These are phyloP conservation scores for Trissolcus basalis DNA, from an alignment of 1,140 invertebrate genomes.

Conservation along the genomic window DNA sequence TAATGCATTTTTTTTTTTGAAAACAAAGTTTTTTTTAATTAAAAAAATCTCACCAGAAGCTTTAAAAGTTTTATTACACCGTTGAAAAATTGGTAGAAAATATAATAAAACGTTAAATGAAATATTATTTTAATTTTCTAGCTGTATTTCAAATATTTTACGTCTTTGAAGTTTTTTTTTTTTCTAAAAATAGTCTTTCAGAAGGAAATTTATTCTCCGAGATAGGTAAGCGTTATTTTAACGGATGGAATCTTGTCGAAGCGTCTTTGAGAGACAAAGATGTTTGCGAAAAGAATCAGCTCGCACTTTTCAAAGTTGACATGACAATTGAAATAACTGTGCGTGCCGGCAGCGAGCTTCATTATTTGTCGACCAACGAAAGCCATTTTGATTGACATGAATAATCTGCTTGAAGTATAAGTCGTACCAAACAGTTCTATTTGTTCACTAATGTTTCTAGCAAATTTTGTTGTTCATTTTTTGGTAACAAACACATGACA, in stretches of 20 bases:
- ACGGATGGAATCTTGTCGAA: conserved; percentile 44
- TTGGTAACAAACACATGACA: too few relatives aligned
- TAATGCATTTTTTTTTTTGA: too few relatives aligned
- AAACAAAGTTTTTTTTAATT: too few relatives aligned
- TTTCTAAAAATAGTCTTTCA: conserved; percentile 10
- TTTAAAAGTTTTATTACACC: too few relatives aligned
- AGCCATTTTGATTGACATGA: conserved; percentile 27
- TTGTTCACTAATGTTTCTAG: too few relatives aligned
- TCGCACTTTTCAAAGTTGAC: conserved; percentile 49
- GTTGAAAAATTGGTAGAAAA: too few relatives aligned
- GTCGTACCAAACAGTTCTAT: too few relatives aligned
- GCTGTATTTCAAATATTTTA: too few relatives aligned
- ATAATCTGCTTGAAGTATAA: conserved; percentile 7
- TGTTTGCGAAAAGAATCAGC: conserved; percentile 32
- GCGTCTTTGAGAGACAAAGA: conserved; percentile 8
- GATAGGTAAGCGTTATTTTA: conserved; percentile 58
- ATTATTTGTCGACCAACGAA: conserved; percentile 16
- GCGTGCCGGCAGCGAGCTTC: not conserved
- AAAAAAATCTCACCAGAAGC: too few relatives aligned
- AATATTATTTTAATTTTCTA: too few relatives aligned
- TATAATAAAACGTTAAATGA: too few relatives aligned
- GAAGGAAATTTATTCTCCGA: conserved; percentile 53
- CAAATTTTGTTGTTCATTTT: too few relatives aligned
- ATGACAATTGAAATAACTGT: conserved; percentile 43
- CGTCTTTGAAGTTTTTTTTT: not conserved